Conservation (phyloP, 2,113 vertebrate species). For the Tyrannus savana region DNA sequence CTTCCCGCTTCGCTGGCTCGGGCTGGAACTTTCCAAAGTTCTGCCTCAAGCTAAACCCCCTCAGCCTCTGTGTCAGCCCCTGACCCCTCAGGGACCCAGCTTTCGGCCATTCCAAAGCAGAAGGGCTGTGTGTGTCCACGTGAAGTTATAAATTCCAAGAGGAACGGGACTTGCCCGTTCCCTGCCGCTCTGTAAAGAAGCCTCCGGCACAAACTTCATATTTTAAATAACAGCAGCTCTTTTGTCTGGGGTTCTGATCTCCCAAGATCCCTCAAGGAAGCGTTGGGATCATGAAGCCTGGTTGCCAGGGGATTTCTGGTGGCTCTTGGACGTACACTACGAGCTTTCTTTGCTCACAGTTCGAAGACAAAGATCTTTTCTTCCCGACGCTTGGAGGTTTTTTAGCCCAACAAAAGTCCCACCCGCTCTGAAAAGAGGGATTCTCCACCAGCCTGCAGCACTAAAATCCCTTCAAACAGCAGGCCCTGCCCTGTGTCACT, state of each 20-base stretch:
- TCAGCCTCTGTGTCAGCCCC: not conserved
- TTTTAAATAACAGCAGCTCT: slow-evolving; percentile 41
- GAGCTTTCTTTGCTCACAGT: slow-evolving; percentile 35
- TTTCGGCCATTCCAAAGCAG: not conserved
- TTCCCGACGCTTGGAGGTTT: not conserved
- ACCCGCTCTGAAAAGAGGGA: not conserved
- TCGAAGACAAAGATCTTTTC: slow-evolving; percentile 62
- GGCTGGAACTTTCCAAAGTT: not conserved
- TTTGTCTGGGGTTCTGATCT: slow-evolving; percentile 12
- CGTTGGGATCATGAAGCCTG: not conserved
- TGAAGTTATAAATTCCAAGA: not conserved
- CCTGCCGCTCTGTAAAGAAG: not conserved
- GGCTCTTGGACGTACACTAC: not conserved
- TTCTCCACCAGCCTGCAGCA: not conserved
- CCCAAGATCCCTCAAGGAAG: not conserved
- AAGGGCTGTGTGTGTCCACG: not conserved
- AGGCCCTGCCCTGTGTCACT: not conserved
- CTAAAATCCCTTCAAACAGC: not conserved
- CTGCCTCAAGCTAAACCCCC: not conserved
- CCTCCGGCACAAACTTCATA: slow-evolving; percentile 18
- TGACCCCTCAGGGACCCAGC: not conserved
- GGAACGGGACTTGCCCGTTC: not conserved
- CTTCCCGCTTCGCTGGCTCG: accelerated
- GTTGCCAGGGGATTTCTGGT: slow-evolving; percentile 61
- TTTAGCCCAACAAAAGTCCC: slow-evolving; percentile 35